phyloP scores from a whole-genome alignment of 2,113 vertebrate genomes.

The Tylochromis polylepis region DNA sequence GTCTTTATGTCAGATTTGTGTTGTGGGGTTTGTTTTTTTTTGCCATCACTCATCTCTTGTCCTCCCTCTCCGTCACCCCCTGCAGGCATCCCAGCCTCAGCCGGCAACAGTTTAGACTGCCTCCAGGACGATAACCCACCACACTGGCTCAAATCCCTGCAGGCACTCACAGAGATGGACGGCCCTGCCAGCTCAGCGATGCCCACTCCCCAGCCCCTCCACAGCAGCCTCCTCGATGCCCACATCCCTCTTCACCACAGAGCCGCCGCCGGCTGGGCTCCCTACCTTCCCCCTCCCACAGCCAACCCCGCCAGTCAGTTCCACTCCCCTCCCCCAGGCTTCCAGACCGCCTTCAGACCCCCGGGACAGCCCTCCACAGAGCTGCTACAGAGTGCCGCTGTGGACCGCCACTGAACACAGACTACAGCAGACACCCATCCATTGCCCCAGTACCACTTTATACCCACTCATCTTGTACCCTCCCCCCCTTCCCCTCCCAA shows the following conservation, averaged over 20 bases:
- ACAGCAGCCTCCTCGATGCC: conserved; percentile 76
- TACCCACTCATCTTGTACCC: conserved; percentile 55
- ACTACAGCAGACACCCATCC: conserved; percentile 60
- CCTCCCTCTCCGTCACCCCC: background rate
- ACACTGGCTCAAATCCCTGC: conserved; percentile 99
- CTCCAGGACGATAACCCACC: conserved; percentile 99
- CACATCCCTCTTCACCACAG: conserved; percentile 90
- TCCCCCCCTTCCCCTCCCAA: background rate
- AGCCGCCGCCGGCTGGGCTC: conserved; percentile 91
- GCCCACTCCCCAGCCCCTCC: conserved; percentile 81
- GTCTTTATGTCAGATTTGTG: background rate
- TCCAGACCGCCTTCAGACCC: conserved; percentile 98
- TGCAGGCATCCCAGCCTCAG: conserved; percentile 90
- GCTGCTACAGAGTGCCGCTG: conserved; percentile 96
- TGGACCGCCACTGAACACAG: conserved; percentile 93
- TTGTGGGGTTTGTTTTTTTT: background rate
- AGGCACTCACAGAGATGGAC: conserved; percentile 98
- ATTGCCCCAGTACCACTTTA: conserved; percentile 50
- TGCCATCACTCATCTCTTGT: background rate
- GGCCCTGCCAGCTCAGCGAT: conserved; percentile 78
- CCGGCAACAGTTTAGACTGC: conserved; percentile 95
- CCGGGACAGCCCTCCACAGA: conserved; percentile 96
- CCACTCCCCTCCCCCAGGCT: conserved; percentile 96
- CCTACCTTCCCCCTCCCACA: conserved; percentile 83
- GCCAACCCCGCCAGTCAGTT: conserved; percentile 87